Conservation (phyloP, 2,113 vertebrate genomes). For the Heptranchias perlo region DNA sequence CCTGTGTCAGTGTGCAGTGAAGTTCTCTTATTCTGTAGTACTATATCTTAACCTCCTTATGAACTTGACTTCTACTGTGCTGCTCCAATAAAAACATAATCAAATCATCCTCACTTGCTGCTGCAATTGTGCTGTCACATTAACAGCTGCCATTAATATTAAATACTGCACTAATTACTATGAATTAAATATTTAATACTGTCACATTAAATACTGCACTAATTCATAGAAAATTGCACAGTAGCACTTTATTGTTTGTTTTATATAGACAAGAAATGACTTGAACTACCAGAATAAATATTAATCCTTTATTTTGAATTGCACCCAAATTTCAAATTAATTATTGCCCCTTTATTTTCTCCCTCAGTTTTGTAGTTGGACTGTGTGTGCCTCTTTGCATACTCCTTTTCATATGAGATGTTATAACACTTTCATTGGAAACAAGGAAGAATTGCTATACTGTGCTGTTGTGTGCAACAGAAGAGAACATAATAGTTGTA, state of each 20-base stretch:
- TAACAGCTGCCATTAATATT: neutral
- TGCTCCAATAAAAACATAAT: neutral
- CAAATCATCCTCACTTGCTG: neutral
- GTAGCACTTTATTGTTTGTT: too few species aligned
- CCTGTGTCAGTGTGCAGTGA: neutral
- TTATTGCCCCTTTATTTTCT: neutral
- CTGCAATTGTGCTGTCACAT: neutral
- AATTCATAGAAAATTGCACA: neutral
- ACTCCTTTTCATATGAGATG: neutral
- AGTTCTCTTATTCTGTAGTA: neutral
- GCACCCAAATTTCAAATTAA: neutral
- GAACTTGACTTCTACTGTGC: neutral
- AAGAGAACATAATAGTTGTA: neutral
- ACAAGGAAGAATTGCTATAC: neutral
- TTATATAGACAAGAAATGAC: neutral
- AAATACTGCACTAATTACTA: too few species aligned
- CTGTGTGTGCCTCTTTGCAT: neutral
- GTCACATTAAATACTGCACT: neutral
- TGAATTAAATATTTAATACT: too few species aligned
- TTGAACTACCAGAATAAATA: neutral
- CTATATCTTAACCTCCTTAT: neutral
- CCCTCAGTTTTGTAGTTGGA: neutral
- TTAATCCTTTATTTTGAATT: neutral
- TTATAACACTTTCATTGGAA: neutral
- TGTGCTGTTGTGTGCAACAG: neutral